Base-by-base conservation (phyloP, 2,113 vertebrate genomes). In the Beaufortia kweichowensis region DNA sequence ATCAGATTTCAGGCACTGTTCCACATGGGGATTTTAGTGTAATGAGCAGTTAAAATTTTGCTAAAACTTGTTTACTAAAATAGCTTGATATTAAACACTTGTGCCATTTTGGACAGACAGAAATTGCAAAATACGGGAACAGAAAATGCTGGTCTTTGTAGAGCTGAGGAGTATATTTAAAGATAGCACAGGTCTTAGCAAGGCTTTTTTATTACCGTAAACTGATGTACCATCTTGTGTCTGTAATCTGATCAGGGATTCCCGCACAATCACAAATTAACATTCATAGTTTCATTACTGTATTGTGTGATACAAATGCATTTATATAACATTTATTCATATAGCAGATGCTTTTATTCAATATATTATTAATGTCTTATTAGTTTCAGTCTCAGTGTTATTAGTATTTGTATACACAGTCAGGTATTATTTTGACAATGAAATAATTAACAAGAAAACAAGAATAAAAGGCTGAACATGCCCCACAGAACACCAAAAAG, bases 131-230 rank as follows among this genome's bases (percentile, higher is more conserved):
- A 79, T 72, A 56, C 63, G 31, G 75, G 77, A 79, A 79, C 77
- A 73, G 77, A 79, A 79, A 79, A 65, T 65, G 77, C 76, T 78
- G 61, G 21, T 33, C 4, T 64, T 29, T 63, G 11, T 64, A 6
- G 12, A 31, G 67, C 29, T 28, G 28, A 55, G 23, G 19, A 64
- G 48, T 65, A 68, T 79, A 73, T 79, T 73, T 73, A 57, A 53
- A 73, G 41, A 29, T 21, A 15, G 11, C 53, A 8, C 10, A 41
- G 48, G 31, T 17, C 29, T 41, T 3, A 61, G 19, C 24, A 62
- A 43, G 12, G 6, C 4, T 21, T 31, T 66, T 50, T 28, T 39
- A 39, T 29, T 61, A 61, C 59, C 14, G 59, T 61, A 33, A 28
- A 61, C 29, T 28, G 1, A n/a, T 10, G 17, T 15, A 67, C 6